Evolutionary conservation across 2,113 vertebrate genomes (phyloP).

Genomic region (Bubo bubo): DNA sequence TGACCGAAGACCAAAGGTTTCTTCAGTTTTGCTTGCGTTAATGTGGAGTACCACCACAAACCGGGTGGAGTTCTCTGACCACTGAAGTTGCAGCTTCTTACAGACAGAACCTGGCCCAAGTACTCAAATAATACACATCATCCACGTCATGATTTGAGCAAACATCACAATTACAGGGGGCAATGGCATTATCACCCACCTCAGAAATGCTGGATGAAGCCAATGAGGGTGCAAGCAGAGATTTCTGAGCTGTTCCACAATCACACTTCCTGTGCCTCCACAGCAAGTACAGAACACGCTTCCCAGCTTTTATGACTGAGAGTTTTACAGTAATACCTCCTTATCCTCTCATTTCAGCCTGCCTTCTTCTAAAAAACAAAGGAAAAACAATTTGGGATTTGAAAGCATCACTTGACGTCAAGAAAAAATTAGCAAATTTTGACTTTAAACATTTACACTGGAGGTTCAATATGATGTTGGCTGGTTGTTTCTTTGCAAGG

Average conservation of each 20-base stretch:
- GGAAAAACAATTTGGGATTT: neutral
- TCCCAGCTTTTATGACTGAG: neutral
- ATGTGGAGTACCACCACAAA: neutral
- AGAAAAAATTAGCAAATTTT: neutral
- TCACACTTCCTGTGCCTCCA: neutral
- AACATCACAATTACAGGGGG: neutral
- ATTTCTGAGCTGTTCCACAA: neutral
- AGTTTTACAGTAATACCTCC: neutral
- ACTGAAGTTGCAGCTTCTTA: neutral
- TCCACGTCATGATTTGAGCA: fast-evolving
- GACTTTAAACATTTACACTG: neutral
- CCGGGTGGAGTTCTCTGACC: fast-evolving
- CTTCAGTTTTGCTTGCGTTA: neutral
- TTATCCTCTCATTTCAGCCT: neutral
- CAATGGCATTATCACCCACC: neutral
- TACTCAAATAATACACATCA: neutral
- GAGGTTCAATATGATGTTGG: neutral
- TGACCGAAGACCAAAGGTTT: neutral
- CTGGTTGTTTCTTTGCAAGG: neutral
- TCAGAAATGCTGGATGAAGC: neutral
- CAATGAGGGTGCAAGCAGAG: neutral
- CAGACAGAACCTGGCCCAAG: neutral
- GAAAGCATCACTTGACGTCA: neutral
- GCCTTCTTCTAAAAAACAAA: neutral
- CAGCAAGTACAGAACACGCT: neutral